Base-by-base conservation (phyloP, 2,113 vertebrate species). In the Recurvirostra avosetta region DNA sequence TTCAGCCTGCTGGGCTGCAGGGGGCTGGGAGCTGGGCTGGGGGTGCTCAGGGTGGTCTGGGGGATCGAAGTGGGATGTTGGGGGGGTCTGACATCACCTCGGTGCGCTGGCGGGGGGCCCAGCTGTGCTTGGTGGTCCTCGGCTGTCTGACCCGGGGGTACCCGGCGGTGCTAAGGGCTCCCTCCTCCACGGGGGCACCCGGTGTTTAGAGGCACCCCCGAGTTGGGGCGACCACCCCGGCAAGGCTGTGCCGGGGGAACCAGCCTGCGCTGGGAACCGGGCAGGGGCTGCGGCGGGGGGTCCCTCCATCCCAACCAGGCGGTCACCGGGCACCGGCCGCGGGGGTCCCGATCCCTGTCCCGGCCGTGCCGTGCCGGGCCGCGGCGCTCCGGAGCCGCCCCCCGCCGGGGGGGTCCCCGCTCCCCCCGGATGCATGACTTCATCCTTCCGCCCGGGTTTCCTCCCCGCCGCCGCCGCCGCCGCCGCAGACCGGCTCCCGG, bases 371-470 rank as follows among this genome's bases (percentile, higher is more conserved):
- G 97, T 77, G 91, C 98, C 98, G 98, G 97, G 98, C 98, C 98
- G 98, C 98, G 98, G 97, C 98, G 98, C 99, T 98, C 98, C 98
- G 98, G 98, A 98, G 99, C 98, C 98, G 97, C 98, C 98, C 97
- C 98, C 97, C 97, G 97, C 95, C 88, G 96, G 97, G 97, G 97
- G 92, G 97, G 90, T 91, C 92, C 96, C 80, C 97, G 97, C 92
- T 73, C 98, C 97, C 96, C 98, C 98, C 98, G 98, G 99, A 99
- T 99, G 98, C 98, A 99, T 99, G 99, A 99, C 99, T 99, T 99
- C 99, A 99, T 98, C 98, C 98, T 98, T 99, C 98, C 98, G 98
- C 98, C 98, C 96, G 98, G 99, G 99, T 99, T 99, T 98, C 98
- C 99, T 98, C 99, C 99, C 99, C 99, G 99, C 98, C 98, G 98